phyloP scores from a whole-genome alignment of 2,888 invertebrate genomes.

The Philereme transversata region DNA sequence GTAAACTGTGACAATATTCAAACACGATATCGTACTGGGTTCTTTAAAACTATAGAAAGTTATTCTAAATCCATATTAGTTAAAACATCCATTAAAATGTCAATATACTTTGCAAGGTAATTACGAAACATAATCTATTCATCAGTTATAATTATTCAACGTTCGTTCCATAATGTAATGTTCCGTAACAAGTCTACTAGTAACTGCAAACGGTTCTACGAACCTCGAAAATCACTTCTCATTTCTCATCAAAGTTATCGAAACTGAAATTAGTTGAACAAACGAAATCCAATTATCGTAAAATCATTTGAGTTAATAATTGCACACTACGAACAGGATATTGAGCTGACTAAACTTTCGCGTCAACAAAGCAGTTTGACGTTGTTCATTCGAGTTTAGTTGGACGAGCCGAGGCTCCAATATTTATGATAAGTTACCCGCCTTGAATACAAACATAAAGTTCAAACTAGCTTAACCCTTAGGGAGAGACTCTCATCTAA shows the following conservation, averaged over 20 bases:
- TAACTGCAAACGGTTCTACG: neutral
- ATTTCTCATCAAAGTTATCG: constrained; percentile 20
- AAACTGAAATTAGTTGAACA: constrained; percentile 30
- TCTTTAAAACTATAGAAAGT: no score
- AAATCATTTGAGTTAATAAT: constrained; percentile 59
- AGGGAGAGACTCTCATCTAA: constrained; percentile 60
- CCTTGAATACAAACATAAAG: constrained; percentile 71
- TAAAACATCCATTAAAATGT: no score
- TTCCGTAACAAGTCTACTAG: no score
- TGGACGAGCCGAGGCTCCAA: constrained; percentile 64
- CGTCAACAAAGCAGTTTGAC: constrained; percentile 73
- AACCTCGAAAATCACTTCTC: constrained; percentile 13
- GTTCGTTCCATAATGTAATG: no score
- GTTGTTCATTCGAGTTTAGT: constrained; percentile 62
- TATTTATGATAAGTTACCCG: constrained; percentile 74
- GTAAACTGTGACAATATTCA: no score
- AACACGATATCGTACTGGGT: no score
- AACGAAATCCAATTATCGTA: constrained; percentile 44
- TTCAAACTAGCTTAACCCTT: constrained; percentile 74
- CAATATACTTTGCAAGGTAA: no score
- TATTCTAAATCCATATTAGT: no score
- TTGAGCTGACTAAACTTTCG: constrained; percentile 63
- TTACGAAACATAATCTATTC: no score
- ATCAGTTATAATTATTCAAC: no score
- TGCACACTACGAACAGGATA: constrained; percentile 59